These are phyloP conservation scores for Melanotus villosus DNA, from an alignment of 2,888 invertebrate genomes.

Conservation along the genomic window DNA sequence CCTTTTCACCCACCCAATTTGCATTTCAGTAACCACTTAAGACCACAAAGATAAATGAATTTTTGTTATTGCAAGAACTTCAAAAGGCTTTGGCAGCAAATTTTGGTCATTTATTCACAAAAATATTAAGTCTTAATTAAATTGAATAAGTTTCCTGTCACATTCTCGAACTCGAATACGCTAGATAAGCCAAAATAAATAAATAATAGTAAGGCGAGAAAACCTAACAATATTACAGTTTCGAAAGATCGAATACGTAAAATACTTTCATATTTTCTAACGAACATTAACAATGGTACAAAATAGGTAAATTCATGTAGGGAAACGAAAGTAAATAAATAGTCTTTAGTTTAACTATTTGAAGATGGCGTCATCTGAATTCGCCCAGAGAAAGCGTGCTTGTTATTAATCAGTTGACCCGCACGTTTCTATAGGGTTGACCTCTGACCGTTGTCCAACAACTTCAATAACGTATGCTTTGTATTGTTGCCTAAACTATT, in stretches of 20 bases:
- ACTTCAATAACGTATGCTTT: background rate
- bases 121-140: too few relatives aligned
- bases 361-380: slow-evolving; percentile 18
- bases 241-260: background rate
- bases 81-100: too few relatives aligned
- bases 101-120: too few relatives aligned
- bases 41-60: too few relatives aligned
- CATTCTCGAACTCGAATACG: background rate
- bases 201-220: background rate
- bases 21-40: too few relatives aligned
- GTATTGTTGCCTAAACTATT: slow-evolving; percentile 20
- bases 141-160: background rate
- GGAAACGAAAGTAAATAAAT: slow-evolving; percentile 9
- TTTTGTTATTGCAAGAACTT: too few relatives aligned
- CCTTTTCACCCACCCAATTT: too few relatives aligned
- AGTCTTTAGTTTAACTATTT: background rate
- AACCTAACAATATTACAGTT: background rate
- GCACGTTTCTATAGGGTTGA: slow-evolving; percentile 20
- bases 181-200: too few relatives aligned
- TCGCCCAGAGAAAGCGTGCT: slow-evolving; percentile 19
- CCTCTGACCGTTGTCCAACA: slow-evolving; percentile 16
- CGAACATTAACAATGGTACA: background rate
- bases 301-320: slow-evolving; percentile 3
- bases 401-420: slow-evolving; percentile 26
- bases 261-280: slow-evolving; percentile 13